phyloP scores from a whole-genome alignment of 2,888 invertebrate genomes.

The Orchesellides sinensis region DNA sequence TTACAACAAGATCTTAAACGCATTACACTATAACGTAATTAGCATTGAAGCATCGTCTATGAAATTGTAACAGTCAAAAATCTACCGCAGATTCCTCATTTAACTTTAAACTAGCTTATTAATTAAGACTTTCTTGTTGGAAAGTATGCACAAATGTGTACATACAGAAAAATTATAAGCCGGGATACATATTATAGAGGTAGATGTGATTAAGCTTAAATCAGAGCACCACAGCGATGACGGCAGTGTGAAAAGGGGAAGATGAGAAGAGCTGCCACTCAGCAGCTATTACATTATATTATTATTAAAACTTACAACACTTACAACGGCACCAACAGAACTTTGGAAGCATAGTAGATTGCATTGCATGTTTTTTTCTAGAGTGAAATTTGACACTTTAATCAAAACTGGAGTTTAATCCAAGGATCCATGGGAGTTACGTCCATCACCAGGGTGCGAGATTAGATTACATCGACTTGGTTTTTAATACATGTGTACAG shows the following conservation, averaged over 20 bases:
- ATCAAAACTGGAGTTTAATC: slow-evolving; percentile 61
- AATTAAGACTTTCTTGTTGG: too few species aligned
- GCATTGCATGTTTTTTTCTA: slow-evolving; percentile 32
- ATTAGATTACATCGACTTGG: slow-evolving; percentile 54
- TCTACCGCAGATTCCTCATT: too few species aligned
- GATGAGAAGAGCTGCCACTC: slow-evolving; percentile 22
- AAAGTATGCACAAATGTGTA: too few species aligned
- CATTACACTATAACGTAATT: too few species aligned
- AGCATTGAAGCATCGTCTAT: too few species aligned
- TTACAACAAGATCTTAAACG: too few species aligned
- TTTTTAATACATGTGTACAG: slow-evolving; percentile 26
- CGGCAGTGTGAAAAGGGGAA: neutral
- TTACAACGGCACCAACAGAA: neutral
- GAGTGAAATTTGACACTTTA: slow-evolving; percentile 65
- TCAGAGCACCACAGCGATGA: neutral
- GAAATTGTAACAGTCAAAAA: too few species aligned
- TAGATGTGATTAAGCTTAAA: neutral
- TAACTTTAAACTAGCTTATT: too few species aligned
- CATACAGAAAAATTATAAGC: too few species aligned
- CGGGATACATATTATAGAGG: too few species aligned
- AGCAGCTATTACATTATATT: neutral
- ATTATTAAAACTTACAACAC: too few species aligned
- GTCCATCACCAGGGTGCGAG: slow-evolving; percentile 56
- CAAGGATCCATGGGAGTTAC: slow-evolving; percentile 55
- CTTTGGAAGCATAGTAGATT: slow-evolving; percentile 1